Percentiles rank a stretch among this genome's conserved stretches.
phyloP scores from a whole-genome alignment of 2,113 vertebrate species.

The Lepidothrix coronata region DNA sequence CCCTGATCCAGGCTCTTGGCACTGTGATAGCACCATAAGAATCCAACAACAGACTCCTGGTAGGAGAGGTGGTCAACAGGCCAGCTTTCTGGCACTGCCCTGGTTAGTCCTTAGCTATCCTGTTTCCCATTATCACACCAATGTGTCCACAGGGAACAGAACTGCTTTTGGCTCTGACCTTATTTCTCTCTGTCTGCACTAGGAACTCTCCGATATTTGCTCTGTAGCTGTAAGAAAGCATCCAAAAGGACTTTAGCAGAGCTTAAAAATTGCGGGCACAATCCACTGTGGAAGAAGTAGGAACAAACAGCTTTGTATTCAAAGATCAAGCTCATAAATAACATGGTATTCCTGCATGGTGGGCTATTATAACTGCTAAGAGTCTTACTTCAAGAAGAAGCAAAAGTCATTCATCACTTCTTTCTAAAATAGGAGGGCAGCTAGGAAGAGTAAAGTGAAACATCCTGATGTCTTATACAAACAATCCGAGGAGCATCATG shows the following conservation, averaged over 20 bases:
- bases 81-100: background rate
- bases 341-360: background rate
- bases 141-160: background rate
- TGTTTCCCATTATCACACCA: background rate
- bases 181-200: background rate
- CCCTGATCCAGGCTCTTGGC: background rate
- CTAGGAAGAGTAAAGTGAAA: background rate
- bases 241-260: background rate
- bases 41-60: background rate
- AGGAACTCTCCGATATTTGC: background rate
- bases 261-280: background rate
- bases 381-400: background rate
- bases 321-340: background rate
- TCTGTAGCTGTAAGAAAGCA: background rate
- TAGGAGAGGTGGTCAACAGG: background rate
- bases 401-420: background rate
- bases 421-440: background rate
- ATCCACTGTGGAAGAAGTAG: background rate
- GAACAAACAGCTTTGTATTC: background rate
- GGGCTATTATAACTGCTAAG: background rate
- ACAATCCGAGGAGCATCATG: background rate
- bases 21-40: accelerated
- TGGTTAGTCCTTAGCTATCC: background rate
- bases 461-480: background rate
- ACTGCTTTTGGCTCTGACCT: background rate